Base-by-base conservation (phyloP, 2,113 vertebrate species). In the Diglossa brunneiventris region DNA sequence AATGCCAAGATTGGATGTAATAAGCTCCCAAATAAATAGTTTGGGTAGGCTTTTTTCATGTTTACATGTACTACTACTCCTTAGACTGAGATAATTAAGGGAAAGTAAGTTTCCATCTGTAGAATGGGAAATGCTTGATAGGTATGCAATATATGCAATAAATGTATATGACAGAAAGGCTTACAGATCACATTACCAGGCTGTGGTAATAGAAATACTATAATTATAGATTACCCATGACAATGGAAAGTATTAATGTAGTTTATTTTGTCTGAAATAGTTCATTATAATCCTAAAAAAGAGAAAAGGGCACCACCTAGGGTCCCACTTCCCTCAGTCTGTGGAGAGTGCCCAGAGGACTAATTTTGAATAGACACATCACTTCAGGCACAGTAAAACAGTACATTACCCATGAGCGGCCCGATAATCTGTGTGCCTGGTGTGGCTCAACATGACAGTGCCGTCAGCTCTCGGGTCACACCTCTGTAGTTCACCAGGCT, bases 371-470 rank as follows among this genome's bases (percentile, higher is more conserved):
- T 22, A 55, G 62, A 13, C 16, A 5, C 0, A 0, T 63, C 39
- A 20, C 27, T 72, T 28, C 2, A 35, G 59, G 19, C 31, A 13
- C 17, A 53, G 20, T 42, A 19, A 26, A 66, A 33, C 16, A 73
- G 19, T 31, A 11, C 23, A 20, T 20, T 53, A 37, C 17, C 19
- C 44, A 4, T 11, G 6, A 37, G 55, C 37, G 49, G 46, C 28
- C 15, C 7, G 22, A 37, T 55, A 17, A 64, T 56, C 26, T 53
- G 1, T 30, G 37, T 63, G n/a, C 42, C 28, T 58, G 21, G 11
- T 59, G 39, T 69, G 8, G 0, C 21, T 41, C 46, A 59, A 10
- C 27, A 42, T 0, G 0, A 17, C 52, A 47, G 67, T 62, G 58
- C 37, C 13, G 3, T 67, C 0, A 0, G 6, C 41, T 83, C 20